Conservation (phyloP, 2,888 invertebrate species). For the Erpobdella octoculata region DNA sequence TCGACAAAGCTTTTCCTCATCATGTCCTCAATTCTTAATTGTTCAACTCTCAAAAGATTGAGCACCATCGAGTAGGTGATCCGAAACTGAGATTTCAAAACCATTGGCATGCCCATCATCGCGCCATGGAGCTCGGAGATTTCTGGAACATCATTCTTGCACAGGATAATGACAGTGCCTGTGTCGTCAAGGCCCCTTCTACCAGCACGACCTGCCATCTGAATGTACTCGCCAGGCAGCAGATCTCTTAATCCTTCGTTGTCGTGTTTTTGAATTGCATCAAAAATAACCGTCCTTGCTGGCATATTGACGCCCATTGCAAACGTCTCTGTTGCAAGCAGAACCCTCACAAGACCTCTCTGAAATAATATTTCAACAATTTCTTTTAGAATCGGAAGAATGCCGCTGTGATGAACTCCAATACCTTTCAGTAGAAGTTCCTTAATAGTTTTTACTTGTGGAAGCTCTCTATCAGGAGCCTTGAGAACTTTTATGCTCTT, state of each 20-base stretch:
- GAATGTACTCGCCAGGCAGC: conserved; percentile 40
- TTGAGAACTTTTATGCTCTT: conserved; percentile 74
- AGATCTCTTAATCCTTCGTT: conserved; percentile 64
- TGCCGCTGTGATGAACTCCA: conserved; percentile 95
- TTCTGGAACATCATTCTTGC: conserved; percentile 65
- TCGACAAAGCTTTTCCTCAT: conserved; percentile 79
- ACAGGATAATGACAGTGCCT: conserved; percentile 83
- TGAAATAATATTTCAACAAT: conserved; percentile 96
- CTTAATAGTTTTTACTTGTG: conserved; percentile 71
- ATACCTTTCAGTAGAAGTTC: conserved; percentile 72
- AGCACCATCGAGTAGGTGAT: conserved; percentile 93
- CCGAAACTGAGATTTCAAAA: conserved; percentile 83
- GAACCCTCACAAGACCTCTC: conserved; percentile 77
- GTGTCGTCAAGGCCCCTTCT: conserved; percentile 82
- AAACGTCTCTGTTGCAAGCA: conserved; percentile 98
- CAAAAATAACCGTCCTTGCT: conserved; percentile 91
- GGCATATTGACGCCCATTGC: conserved; percentile 99
- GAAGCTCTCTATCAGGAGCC: conserved; percentile 75
- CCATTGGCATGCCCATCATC: conserved; percentile 73
- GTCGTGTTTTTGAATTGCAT: conserved; percentile 81
- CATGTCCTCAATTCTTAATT: conserved; percentile 84
- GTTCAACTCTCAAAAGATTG: conserved; percentile 67
- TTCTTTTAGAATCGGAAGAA: conserved; percentile 94
- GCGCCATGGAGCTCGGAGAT: conserved; percentile 68
- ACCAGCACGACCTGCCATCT: conserved; percentile 94